Evolutionary conservation across 2,888 invertebrate genomes (phyloP).

Genomic region (Synergus laeviventris): DNA sequence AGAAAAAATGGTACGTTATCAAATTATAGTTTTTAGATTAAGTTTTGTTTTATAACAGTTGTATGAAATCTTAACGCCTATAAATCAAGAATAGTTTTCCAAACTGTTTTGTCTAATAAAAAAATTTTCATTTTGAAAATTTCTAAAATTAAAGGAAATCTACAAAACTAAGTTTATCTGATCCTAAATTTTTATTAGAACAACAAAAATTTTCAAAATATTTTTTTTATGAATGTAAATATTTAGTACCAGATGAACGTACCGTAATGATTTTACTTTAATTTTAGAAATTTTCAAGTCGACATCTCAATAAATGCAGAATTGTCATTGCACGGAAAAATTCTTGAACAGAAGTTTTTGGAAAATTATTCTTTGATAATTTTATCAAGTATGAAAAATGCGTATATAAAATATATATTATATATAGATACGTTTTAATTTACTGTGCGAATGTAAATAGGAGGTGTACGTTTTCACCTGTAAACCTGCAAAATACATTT

Average conservation of each 20-base stretch:
- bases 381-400: slow-evolving; percentile 1
- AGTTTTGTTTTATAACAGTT: background rate
- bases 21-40: background rate
- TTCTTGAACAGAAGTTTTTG: background rate
- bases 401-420: background rate
- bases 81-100: slow-evolving; percentile 7
- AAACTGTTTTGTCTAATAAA: background rate
- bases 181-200: no score
- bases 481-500: slow-evolving; percentile 52
- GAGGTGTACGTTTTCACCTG: slow-evolving; percentile 51
- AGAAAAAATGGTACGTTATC: background rate
- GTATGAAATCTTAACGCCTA: background rate
- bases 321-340: no score
- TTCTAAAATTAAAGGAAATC: background rate
- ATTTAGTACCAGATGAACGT: no score
- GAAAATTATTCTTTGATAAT: slow-evolving; percentile 11
- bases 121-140: background rate
- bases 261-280: no score
- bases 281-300: no score
- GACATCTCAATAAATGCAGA: no score
- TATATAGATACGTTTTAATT: slow-evolving; percentile 24
- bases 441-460: slow-evolving; percentile 51
- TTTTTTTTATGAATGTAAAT: no score
- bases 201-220: no score
- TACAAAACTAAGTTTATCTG: no score